phyloP scores from a whole-genome alignment of 1,140 invertebrate species.

The Cherax quadricarinatus region DNA sequence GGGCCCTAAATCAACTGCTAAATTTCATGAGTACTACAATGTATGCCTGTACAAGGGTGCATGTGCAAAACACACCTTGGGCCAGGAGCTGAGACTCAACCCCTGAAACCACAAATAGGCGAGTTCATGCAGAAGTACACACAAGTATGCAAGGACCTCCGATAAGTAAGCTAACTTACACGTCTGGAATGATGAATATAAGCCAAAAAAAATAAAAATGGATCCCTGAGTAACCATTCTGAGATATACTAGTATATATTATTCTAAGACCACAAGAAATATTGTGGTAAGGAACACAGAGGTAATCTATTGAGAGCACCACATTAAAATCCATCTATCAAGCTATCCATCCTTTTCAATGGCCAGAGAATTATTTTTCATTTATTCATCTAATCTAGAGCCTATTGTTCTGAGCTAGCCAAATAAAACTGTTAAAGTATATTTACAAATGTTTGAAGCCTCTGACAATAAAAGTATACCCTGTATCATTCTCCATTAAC shows the following conservation, averaged over 20 bases:
- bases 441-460: constrained; percentile 50
- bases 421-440: constrained; percentile 23
- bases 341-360: not conserved
- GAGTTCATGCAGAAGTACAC: not conserved
- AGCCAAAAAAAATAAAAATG: constrained; percentile 14
- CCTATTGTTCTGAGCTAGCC: not conserved
- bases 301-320: not conserved
- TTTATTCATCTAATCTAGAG: constrained; percentile 3
- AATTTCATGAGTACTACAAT: not conserved
- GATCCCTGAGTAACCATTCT: constrained; percentile 35
- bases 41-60: not conserved
- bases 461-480: constrained; percentile 60
- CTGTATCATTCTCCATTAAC: constrained; percentile 61
- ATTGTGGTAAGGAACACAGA: constrained; percentile 9
- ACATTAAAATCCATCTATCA: not conserved
- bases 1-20: constrained; percentile 1
- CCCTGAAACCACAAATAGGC: no score
- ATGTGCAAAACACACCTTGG: not conserved
- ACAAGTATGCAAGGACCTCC: not conserved
- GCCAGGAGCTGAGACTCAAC: no score
- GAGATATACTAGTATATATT: not conserved
- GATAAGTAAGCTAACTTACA: not conserved
- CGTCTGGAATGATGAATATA: constrained; percentile 16
- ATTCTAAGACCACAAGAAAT: constrained; percentile 17
- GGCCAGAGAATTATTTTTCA: not conserved